Evolutionary conservation across 2,888 invertebrate genomes (phyloP).

Genomic region (Watsonalla cultraria): DNA sequence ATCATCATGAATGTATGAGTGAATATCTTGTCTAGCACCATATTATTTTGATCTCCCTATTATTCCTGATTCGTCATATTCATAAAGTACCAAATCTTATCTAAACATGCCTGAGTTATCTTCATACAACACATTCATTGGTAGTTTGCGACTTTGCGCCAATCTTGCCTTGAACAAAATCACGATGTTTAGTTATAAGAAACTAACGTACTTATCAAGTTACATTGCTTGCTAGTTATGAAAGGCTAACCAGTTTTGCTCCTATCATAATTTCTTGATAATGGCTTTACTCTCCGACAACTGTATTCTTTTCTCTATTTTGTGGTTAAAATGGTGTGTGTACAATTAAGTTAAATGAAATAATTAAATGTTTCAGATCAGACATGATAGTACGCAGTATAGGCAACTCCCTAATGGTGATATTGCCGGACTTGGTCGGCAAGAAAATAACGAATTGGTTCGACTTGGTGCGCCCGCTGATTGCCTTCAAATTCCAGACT

Average conservation of each 20-base stretch:
- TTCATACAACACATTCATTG: background rate
- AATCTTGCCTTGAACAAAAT: background rate
- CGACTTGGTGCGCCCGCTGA: conserved; percentile 92
- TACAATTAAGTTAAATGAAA: background rate
- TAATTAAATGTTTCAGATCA: conserved; percentile 71
- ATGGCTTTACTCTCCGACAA: background rate
- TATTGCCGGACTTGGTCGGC: conserved; percentile 91
- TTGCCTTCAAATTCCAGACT: conserved; percentile 96
- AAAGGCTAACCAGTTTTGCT: too few species aligned
- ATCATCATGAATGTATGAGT: too few species aligned
- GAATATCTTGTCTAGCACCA: background rate
- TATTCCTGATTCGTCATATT: background rate
- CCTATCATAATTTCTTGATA: too few species aligned
- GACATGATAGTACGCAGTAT: conserved; percentile 94
- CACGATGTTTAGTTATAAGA: too few species aligned
- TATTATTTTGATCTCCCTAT: background rate
- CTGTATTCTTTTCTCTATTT: background rate
- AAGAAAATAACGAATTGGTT: conserved; percentile 96
- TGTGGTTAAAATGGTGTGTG: background rate
- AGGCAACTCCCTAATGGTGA: conserved; percentile 93
- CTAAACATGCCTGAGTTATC: background rate
- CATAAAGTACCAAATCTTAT: background rate
- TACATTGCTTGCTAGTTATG: too few species aligned
- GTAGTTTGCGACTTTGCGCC: background rate
- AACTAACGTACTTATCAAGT: too few species aligned